phyloP scores from a whole-genome alignment of 2,888 invertebrate species.

The Dolichopus griseipennis region DNA sequence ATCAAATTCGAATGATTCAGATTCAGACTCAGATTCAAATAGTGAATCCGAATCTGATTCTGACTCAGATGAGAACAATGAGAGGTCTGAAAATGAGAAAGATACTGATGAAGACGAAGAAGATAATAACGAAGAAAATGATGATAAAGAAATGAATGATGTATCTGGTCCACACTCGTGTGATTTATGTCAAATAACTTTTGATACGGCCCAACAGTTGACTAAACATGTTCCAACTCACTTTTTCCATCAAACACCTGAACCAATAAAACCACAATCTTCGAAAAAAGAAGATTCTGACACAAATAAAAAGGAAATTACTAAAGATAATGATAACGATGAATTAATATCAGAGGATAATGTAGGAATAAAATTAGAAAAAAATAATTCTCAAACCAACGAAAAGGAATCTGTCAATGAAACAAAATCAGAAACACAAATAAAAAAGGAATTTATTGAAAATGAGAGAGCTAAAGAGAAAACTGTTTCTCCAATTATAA shows the following conservation, averaged over 20 bases:
- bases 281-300: no score
- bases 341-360: no score
- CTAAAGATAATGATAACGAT: no score
- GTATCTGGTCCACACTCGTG: slow-evolving; percentile 29
- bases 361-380: no score
- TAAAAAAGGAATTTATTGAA: no score
- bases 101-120: background rate
- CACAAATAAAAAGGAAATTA: no score
- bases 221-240: slow-evolving; percentile 42
- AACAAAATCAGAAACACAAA: no score
- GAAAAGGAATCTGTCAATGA: no score
- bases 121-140: slow-evolving; percentile 23
- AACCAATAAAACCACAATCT: no score
- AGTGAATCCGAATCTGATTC: background rate
- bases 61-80: background rate
- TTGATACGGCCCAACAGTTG: slow-evolving; percentile 38
- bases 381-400: no score
- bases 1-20: background rate
- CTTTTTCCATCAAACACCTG: slow-evolving; percentile 25
- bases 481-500: no score
- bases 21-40: background rate
- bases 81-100: background rate
- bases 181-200: slow-evolving; percentile 42
- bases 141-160: slow-evolving; percentile 23
- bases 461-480: no score